Evolutionary conservation across 2,113 vertebrate species (phyloP).

Genomic region (Dendrocopos noguchii): DNA sequence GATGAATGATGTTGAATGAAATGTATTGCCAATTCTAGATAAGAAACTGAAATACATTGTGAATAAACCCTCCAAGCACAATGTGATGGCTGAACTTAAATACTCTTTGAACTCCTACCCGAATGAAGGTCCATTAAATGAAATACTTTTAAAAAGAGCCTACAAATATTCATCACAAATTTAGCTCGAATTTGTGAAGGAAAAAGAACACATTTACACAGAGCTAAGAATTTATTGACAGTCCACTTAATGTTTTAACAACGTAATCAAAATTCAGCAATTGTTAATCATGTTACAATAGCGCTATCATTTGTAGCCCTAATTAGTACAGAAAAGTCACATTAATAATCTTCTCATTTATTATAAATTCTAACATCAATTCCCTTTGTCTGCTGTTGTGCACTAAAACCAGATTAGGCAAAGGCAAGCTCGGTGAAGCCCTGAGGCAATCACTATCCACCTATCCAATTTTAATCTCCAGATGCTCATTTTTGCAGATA

Average conservation of each 20-base stretch:
- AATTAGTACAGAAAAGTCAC: not conserved
- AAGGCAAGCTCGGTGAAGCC: not conserved
- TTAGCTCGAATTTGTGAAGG: not conserved
- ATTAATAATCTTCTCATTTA: not conserved
- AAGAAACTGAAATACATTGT: not conserved
- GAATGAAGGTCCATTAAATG: not conserved
- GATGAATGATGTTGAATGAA: not conserved
- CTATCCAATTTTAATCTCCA: not conserved
- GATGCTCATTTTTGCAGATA: not conserved
- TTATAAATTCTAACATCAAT: not conserved
- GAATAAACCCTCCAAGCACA: not conserved
- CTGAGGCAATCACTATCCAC: not conserved
- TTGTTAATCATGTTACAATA: not conserved
- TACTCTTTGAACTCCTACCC: not conserved
- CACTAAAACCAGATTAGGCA: not conserved
- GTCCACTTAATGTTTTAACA: not conserved
- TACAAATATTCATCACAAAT: not conserved
- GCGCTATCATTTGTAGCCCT: not conserved
- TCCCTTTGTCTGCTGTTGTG: not conserved
- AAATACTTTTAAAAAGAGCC: not conserved
- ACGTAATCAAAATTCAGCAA: not conserved
- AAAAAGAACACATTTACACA: not conserved
- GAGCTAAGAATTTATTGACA: not conserved
- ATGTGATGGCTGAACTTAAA: not conserved
- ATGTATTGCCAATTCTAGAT: not conserved